Percentiles rank a stretch among this genome's conserved stretches.
Evolutionary conservation across 2,888 invertebrate species (phyloP).

Genomic region (Coecobrya sp.): DNA sequence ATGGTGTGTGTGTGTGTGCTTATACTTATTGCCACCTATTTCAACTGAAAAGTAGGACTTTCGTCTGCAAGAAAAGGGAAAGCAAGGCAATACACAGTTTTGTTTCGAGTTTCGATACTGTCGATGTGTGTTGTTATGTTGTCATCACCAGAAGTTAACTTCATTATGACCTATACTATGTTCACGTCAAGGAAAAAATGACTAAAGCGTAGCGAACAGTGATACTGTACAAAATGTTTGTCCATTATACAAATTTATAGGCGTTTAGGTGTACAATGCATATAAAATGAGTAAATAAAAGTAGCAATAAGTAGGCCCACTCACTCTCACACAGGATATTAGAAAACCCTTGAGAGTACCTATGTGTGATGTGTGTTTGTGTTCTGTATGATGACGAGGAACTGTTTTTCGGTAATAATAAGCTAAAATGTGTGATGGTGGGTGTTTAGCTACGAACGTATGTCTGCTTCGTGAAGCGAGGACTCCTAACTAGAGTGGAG

Average conservation of each 20-base stretch:
- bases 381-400: not conserved
- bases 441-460: not conserved
- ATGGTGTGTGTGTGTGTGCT: constrained; percentile 6
- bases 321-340: constrained; percentile 17
- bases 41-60: not conserved
- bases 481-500: not conserved
- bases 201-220: constrained; percentile 1
- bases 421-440: not conserved
- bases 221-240: not conserved
- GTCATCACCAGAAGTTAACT: constrained; percentile 72
- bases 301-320: constrained; percentile 9
- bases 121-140: constrained; percentile 38
- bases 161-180: constrained; percentile 39
- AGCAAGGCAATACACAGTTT: not conserved
- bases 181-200: constrained; percentile 43
- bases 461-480: not conserved
- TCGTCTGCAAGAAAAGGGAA: not conserved
- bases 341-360: constrained; percentile 44
- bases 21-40: constrained; percentile 21
- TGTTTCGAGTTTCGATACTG: constrained; percentile 37
- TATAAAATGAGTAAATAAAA: constrained; percentile 47
- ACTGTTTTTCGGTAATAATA: not conserved
- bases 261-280: constrained; percentile 2
- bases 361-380: not conserved
- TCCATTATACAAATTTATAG: not conserved